Base-by-base conservation (phyloP, 1,140 invertebrate genomes). In the Drosophila setifemur region DNA sequence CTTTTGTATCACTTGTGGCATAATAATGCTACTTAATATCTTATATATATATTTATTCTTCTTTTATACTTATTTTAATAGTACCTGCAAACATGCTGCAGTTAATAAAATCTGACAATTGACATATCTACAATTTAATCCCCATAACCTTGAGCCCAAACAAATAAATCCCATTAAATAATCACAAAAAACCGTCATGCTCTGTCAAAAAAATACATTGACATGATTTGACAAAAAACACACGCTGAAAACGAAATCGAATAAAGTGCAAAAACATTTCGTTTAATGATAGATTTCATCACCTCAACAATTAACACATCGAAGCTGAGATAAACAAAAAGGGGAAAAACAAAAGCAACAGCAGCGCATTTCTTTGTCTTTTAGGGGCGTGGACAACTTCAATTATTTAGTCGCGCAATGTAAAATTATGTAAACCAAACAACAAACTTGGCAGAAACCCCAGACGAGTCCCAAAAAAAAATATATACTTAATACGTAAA, bases 401-500 rank as follows among this genome's bases (percentile, higher is more conserved):
- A 55, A 60, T 61, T 66, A 29, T 25, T 55, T 39, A 19, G 39
- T 73, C 33, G 40, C 48, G 47, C 31, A 74, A 66, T 67, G 11
- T 42, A 35, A 72, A 61, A 48, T 61, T 43, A 58, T 63, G 50
- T 60, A 61, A 78, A 78, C 61, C 44, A 40, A 47, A 68, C 8
- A 35, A 29, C 25, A 45, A 48, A 48, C 48, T 31, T 60, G 57
- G 60, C 14, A 55, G 47, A 58, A 16, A 6, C 35, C 21, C 44
- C n/a, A 43, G 35, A 63, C 60, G 48, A 35, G 25, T 52, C 25
- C 42, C n/a, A n/a, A n/a, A 18, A 33, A 37, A 50, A 28, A 64
- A 35, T 42, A 37, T 39, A 14, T 35, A 48, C 47, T 70, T 26
- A 23, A 57, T 82, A 69, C 16, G 64, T 68, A 75, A 81, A 75